These are phyloP conservation scores for Mirza zaza DNA, from an alignment of 2,113 vertebrate genomes.

Conservation along the genomic window DNA sequence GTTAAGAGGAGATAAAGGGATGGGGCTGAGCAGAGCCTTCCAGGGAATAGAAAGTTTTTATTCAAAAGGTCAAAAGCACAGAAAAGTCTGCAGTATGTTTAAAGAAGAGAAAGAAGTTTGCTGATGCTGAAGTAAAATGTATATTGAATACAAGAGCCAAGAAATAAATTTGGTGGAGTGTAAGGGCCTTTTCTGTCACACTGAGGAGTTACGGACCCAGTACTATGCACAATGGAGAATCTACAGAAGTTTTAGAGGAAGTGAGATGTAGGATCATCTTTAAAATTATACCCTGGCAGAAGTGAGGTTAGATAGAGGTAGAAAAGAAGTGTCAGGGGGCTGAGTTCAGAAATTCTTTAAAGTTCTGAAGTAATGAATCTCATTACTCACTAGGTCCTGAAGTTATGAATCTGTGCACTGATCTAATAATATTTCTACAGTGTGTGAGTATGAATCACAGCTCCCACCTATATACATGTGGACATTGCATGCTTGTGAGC, in stretches of 20 bases:
- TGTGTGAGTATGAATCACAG: not conserved
- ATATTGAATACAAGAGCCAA: not conserved
- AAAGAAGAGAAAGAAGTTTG: not conserved
- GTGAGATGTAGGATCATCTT: not conserved
- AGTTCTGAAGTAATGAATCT: conserved; percentile 3
- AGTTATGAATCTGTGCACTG: not conserved
- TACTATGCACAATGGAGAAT: not conserved
- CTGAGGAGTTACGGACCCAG: not conserved
- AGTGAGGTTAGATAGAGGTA: not conserved
- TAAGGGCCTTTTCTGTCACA: not conserved
- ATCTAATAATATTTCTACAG: not conserved
- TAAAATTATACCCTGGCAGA: not conserved
- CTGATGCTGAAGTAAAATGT: not conserved
- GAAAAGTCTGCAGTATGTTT: not conserved
- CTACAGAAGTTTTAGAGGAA: not conserved
- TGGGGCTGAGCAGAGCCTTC: not conserved
- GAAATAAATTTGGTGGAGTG: not conserved
- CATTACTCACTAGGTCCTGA: not conserved
- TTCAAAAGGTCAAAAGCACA: not conserved
- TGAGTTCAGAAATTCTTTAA: conserved; percentile 4
- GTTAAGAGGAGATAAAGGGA: not conserved
- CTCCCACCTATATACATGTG: not conserved
- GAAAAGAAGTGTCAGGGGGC: not conserved
- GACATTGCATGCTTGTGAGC: not conserved
- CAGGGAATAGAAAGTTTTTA: not conserved